Evolutionary conservation across 2,888 invertebrate species (phyloP).

Genomic region (Nomada hirtipes): DNA sequence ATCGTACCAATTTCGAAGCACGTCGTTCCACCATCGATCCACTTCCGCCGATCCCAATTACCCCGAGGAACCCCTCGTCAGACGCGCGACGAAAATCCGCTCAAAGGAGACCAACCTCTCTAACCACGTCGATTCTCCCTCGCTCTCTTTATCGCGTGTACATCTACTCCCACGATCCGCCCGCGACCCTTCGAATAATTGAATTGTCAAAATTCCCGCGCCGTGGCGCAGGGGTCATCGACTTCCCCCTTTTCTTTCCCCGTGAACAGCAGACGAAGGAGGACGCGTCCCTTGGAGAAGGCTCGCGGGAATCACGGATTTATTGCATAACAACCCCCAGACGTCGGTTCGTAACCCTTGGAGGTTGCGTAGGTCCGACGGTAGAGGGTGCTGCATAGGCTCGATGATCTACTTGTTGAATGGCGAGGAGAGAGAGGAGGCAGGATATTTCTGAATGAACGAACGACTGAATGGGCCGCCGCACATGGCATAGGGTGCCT

Average conservation of each 20-base stretch:
- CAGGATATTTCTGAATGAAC: conserved; percentile 77
- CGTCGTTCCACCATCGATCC: conserved; percentile 18
- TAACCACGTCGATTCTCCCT: neutral
- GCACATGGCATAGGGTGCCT: conserved; percentile 76
- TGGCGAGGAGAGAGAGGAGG: conserved; percentile 69
- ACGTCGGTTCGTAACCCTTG: conserved; percentile 75
- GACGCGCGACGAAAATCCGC: conserved; percentile 36
- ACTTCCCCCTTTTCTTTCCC: conserved; percentile 2
- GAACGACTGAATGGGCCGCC: conserved; percentile 76
- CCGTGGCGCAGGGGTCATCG: conserved; percentile 60
- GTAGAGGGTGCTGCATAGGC: conserved; percentile 76
- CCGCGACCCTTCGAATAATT: conserved; percentile 41
- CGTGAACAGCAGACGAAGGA: conserved; percentile 27
- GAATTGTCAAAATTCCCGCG: conserved; percentile 64
- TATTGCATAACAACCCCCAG: conserved; percentile 75
- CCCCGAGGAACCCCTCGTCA: conserved; percentile 15
- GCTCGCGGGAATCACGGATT: conserved; percentile 67
- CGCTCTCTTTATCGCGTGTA: neutral
- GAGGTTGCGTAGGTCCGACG: conserved; percentile 76
- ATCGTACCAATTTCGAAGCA: conserved; percentile 28
- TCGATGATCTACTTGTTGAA: conserved; percentile 77
- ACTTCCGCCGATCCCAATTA: conserved; percentile 39
- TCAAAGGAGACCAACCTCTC: conserved; percentile 29
- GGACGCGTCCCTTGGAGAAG: conserved; percentile 65
- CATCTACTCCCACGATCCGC: neutral